These are phyloP conservation scores for Eriocheir sinensis DNA, from an alignment of 1,140 invertebrate genomes.

Conservation along the genomic window DNA sequence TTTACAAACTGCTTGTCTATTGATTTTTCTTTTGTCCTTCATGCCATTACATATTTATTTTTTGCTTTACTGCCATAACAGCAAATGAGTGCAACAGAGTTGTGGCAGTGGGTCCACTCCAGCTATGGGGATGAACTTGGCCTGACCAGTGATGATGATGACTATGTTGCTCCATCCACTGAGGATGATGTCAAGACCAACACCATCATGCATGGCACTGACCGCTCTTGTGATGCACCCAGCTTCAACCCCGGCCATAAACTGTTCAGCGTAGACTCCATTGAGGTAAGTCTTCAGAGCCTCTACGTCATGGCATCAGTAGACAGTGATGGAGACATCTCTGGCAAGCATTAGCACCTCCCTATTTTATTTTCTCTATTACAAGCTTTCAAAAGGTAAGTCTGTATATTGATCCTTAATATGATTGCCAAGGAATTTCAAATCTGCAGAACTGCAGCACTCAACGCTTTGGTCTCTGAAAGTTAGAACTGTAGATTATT, in stretches of 20 bases:
- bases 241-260: constrained; percentile 74
- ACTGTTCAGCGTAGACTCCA: constrained; percentile 74
- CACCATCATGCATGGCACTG: background rate
- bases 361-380: background rate
- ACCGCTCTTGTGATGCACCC: constrained; percentile 69
- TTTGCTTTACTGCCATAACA: constrained; percentile 80
- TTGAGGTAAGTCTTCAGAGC: constrained; percentile 76
- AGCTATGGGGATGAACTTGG: constrained; percentile 96
- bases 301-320: too few species aligned
- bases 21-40: background rate
- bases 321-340: too few species aligned
- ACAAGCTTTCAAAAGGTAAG: background rate
- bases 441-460: too few species aligned
- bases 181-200: constrained; percentile 79
- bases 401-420: too few species aligned
- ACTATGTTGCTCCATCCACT: constrained; percentile 85
- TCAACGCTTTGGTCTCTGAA: too few species aligned
- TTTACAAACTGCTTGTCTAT: background rate
- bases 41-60: background rate
- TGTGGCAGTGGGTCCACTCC: constrained; percentile 95
- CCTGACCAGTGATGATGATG: constrained; percentile 95
- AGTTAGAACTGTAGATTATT: too few species aligned
- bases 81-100: constrained; percentile 92
- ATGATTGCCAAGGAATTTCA: too few species aligned
- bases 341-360: too few species aligned